Evolutionary conservation across 2,797 vertebrate species (phyloP), one percentile per base, ranked within the genome.

Genomic region (Staurois parvus): DNA sequence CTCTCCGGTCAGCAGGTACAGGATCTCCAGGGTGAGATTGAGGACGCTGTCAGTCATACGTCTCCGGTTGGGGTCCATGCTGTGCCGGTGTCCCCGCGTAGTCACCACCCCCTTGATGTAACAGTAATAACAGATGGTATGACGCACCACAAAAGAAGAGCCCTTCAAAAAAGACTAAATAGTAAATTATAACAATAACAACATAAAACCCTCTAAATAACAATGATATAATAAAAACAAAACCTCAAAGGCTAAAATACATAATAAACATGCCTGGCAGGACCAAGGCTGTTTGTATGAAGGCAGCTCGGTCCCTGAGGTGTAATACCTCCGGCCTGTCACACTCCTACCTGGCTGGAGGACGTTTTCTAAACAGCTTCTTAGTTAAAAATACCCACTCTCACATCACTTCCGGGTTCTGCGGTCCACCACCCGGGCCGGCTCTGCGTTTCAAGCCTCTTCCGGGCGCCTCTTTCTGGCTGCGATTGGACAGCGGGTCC

Each of bases 1-100:
- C 79, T 81, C 79, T 52, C 79, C 79, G 48, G 79, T 81, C 30
- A 81, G 79, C 79, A 81, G 67, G 28, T 72, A 72, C 12, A 81
- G 72, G 2, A 81, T 81, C 45, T 81, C 79, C 32, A 81, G 13
- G 12, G 79, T 81, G 17, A 73, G 79, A 26, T 72, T 73, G 13
- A 81, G 29, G 3, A 81, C 70, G 12, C 69, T 75, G 40, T 75
- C 67, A 8, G 79, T 56, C 69, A 73, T 37, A 37, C 34, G 6
- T 15, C 28, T 19, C 17, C 4, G 52, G 21, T 59, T 59, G 5
- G 52, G 52, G 21, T 59, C 52, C 52, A 59, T 59, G 48, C 21
- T 59, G 4, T 7, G 52, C 5, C 19, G 21, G 5, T 7, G 52
- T 21, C 21, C 21, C 21, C 8, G 52, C 21, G 21, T 59, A 24